phyloP scores from a whole-genome alignment of 1,140 invertebrate genomes.

The Scaptodrosophila lebanonensis region DNA sequence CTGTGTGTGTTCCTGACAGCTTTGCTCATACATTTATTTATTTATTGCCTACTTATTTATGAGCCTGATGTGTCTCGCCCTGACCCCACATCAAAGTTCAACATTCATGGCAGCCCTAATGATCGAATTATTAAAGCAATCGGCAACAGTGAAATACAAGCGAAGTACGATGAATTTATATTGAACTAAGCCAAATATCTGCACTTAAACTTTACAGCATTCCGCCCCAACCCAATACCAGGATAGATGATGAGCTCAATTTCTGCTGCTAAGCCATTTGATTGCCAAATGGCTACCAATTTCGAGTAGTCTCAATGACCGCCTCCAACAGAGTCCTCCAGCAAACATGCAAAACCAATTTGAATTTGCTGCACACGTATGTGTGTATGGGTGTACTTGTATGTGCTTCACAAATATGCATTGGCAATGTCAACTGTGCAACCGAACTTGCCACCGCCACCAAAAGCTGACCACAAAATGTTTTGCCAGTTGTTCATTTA shows the following conservation, averaged over 20 bases:
- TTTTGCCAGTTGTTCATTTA: conserved; percentile 53
- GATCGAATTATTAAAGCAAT: conserved; percentile 47
- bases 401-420: conserved; percentile 32
- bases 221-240: conserved; percentile 21
- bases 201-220: no score
- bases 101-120: conserved; percentile 26
- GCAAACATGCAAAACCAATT: conserved; percentile 50
- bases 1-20: conserved; percentile 6
- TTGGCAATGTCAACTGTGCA: conserved; percentile 19
- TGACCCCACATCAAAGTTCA: conserved; percentile 21
- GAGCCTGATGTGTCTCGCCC: conserved; percentile 10
- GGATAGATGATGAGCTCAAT: no score
- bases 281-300: conserved; percentile 46
- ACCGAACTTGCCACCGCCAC: no score
- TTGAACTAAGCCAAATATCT: no score
- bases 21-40: conserved; percentile 32
- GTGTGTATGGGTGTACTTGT: neutral
- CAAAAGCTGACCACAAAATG: conserved; percentile 57
- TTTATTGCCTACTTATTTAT: conserved; percentile 58
- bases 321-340: conserved; percentile 1
- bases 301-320: conserved; percentile 44
- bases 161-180: no score
- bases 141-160: no score
- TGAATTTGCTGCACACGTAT: conserved; percentile 1
- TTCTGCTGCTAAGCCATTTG: conserved; percentile 37